Evolutionary conservation across 2,888 invertebrate species (phyloP), one percentile per base, ranked within the genome.

Genomic region (Ochlodes sylvanus): DNA sequence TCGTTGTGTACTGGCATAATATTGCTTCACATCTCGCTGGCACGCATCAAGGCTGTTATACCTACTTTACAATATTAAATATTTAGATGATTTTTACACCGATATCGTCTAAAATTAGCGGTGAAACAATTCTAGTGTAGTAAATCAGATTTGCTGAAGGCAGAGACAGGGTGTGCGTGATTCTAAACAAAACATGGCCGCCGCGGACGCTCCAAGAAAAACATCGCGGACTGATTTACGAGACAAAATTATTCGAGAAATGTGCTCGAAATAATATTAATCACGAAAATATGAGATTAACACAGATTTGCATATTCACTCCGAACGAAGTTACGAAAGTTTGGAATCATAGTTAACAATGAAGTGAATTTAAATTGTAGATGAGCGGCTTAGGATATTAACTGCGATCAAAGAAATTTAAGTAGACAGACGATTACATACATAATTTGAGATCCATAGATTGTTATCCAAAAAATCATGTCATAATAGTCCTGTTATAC

Each of bases 141-240:
- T 92, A 91, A 92, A 92, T 92, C 90, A 91, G 84, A 87, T 87
- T 85, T 81, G 83, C 79, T 74, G 78, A 72, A 84, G 81, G 81
- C 79, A 80, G 80, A 77, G 86, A 89, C 89, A 86, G 87, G 88
- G 83, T 87, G 90, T 90, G 92, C 92, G 92, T 93, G 92, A 89
- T 91, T 82, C 88, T 89, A 89, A 91, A 91, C 92, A 92, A 92
- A 93, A 93, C 90, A 93, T 78, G 77, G 82, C 77, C 72, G 80
- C 73, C 79, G 75, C 77, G 79, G 77, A 80, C 79, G 86, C 85
- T 88, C 92, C 92, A 92, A 92, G 92, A 92, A 91, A 91, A 92
- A 93, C 91, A 93, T 83, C 75, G 82, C 80, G 84, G 89, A 87
- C 91, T 90, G 92, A 92, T 92, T 93, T 92, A 93, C 88, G 89